A percentile compares a stretch with the other conserved stretches of the same genome.
phyloP scores from a whole-genome alignment of 2,888 invertebrate species.

The Eupithecia centaureata region DNA sequence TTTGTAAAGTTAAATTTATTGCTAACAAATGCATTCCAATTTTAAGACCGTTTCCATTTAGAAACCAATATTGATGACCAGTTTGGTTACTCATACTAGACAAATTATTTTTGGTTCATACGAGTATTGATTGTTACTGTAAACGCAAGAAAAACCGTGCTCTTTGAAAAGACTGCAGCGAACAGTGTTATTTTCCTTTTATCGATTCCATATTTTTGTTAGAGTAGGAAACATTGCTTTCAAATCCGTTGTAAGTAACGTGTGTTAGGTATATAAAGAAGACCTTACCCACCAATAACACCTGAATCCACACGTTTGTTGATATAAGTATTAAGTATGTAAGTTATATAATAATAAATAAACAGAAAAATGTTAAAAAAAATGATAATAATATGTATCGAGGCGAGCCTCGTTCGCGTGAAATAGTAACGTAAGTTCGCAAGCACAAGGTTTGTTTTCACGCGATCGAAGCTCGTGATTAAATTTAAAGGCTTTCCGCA shows the following conservation, averaged over 20 bases:
- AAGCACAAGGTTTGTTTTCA: conserved; percentile 62
- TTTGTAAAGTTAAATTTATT: background rate
- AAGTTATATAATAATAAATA: conserved; percentile 78
- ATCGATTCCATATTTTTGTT: conserved; percentile 61
- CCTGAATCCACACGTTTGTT: conserved; percentile 79
- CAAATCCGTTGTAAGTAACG: conserved; percentile 48
- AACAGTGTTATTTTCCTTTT: conserved; percentile 50
- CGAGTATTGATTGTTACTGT: background rate
- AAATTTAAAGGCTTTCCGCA: conserved; percentile 74
- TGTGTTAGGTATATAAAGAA: conserved; percentile 66
- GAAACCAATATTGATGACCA: background rate
- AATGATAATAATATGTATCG: conserved; percentile 64
- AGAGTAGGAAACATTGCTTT: conserved; percentile 36
- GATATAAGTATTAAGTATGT: conserved; percentile 81
- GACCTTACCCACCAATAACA: conserved; percentile 81
- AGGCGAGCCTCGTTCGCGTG: conserved; percentile 75
- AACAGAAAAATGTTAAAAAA: conserved; percentile 66
- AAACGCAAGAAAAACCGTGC: conserved; percentile 20
- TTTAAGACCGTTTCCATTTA: background rate
- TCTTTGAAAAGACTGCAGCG: conserved; percentile 44
- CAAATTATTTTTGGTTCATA: background rate
- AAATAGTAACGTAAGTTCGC: conserved; percentile 55
- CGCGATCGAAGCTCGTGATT: conserved; percentile 68
- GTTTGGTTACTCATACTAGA: background rate
- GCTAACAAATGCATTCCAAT: conserved; percentile 23